phyloP scores from a whole-genome alignment of 2,113 vertebrate genomes.

The Otolemur garnettii region DNA sequence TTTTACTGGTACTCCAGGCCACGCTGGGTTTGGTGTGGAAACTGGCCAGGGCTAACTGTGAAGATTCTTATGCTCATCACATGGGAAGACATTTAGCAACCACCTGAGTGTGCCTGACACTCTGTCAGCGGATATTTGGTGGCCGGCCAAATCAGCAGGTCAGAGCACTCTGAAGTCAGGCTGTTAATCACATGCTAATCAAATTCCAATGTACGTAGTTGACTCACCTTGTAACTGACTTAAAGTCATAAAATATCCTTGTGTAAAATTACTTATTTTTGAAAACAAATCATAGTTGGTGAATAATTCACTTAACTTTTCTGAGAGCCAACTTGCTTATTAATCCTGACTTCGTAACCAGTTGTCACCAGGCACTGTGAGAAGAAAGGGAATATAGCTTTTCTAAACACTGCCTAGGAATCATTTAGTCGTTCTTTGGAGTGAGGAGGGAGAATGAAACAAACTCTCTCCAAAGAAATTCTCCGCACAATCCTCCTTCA shows the following conservation, averaged over 20 bases:
- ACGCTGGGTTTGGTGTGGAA: background rate
- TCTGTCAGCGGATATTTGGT: background rate
- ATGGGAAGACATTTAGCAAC: constrained; percentile 10
- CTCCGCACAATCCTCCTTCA: background rate
- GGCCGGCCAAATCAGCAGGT: background rate
- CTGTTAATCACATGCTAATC: constrained; percentile 39
- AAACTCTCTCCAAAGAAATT: background rate
- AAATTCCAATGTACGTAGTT: background rate
- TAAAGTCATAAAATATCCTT: background rate
- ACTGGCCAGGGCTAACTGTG: background rate
- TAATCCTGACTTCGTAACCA: background rate
- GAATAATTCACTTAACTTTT: constrained; percentile 36
- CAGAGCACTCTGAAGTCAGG: constrained; percentile 26
- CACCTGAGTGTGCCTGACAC: background rate
- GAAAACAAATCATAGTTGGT: constrained; percentile 1
- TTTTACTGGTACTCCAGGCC: background rate
- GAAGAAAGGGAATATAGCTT: background rate
- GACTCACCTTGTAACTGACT: background rate
- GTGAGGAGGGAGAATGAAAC: background rate
- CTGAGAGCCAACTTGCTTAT: background rate
- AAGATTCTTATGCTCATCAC: background rate
- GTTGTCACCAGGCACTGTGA: background rate
- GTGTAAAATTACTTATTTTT: background rate
- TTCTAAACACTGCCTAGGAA: background rate
- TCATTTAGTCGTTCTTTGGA: background rate